Conservation (phyloP, 2,888 invertebrate genomes). For the Dasypogon diadema region DNA sequence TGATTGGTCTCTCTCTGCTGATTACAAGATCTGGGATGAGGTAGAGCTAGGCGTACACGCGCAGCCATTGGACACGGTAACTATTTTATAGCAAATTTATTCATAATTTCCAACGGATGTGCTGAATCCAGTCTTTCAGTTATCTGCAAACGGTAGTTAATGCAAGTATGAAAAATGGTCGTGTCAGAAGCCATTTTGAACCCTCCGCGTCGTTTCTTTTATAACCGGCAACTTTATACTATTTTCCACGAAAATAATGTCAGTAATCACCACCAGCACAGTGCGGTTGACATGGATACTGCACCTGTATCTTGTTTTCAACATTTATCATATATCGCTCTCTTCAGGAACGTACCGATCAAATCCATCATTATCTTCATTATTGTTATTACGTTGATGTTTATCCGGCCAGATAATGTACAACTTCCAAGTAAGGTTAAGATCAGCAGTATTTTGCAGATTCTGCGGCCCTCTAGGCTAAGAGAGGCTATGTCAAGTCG, state of each 20-base stretch:
- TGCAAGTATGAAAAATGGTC: constrained; percentile 49
- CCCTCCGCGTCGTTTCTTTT: constrained; percentile 9
- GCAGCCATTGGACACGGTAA: constrained; percentile 37
- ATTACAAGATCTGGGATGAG: constrained; percentile 13
- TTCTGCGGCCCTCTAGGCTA: constrained; percentile 6
- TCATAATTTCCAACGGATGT: constrained; percentile 42
- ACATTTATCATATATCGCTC: constrained; percentile 41
- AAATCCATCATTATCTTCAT: constrained; percentile 46
- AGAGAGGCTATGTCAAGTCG: constrained; percentile 8
- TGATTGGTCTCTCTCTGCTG: constrained; percentile 29
- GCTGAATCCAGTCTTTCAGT: constrained; percentile 32
- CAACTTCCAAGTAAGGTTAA: constrained; percentile 47
- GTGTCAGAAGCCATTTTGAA: constrained; percentile 49
- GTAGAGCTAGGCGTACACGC: constrained; percentile 32
- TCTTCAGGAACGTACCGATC: constrained; percentile 12
- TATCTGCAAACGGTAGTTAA: constrained; percentile 16
- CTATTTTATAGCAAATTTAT: constrained; percentile 43
- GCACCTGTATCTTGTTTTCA: constrained; percentile 35
- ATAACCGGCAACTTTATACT: constrained; percentile 16
- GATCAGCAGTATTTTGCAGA: constrained; percentile 33
- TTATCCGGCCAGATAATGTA: constrained; percentile 48
- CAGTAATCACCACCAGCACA: constrained; percentile 22
- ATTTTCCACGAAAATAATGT: constrained; percentile 40
- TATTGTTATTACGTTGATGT: constrained; percentile 49
- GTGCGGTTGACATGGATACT: constrained; percentile 25